phyloP scores from a whole-genome alignment of 2,797 vertebrate species.

The Anomalospiza imberbis region DNA sequence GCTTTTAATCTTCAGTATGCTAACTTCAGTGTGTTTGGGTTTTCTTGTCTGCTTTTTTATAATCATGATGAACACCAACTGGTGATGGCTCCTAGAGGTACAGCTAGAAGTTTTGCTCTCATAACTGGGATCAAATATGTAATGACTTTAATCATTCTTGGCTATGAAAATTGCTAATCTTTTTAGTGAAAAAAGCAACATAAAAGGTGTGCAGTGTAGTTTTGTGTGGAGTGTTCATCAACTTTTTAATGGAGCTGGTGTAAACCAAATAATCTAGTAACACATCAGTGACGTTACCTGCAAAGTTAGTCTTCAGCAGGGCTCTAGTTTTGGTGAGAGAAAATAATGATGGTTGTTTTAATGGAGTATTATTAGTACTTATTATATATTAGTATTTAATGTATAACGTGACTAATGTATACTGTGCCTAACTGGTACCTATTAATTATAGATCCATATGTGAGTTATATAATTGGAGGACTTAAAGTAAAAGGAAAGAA shows the following conservation, averaged over 20 bases:
- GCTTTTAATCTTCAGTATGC: not conserved
- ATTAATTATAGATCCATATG: not conserved
- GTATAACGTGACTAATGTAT: not conserved
- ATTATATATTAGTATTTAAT: not conserved
- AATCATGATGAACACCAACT: too few relatives aligned
- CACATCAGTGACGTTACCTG: not conserved
- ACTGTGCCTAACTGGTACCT: not conserved
- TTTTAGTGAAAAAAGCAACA: not conserved
- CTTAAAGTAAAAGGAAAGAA: not conserved
- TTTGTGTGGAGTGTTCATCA: not conserved
- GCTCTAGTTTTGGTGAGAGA: not conserved
- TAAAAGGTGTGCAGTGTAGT: fast-evolving
- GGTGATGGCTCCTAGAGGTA: not conserved
- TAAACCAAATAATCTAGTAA: not conserved
- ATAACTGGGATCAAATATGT: not conserved
- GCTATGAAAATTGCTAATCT: not conserved
- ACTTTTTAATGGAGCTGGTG: not conserved
- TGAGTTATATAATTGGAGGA: not conserved
- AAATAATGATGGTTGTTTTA: not conserved
- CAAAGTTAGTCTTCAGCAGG: not conserved
- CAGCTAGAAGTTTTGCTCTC: not conserved
- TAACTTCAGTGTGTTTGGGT: not conserved
- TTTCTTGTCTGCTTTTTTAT: not conserved
- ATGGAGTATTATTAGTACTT: not conserved
- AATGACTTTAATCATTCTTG: not conserved